A percentile compares a stretch with the other conserved stretches of the same genome.
Conservation (phyloP, 1,140 invertebrate species). For the Littorina saxatilis region DNA sequence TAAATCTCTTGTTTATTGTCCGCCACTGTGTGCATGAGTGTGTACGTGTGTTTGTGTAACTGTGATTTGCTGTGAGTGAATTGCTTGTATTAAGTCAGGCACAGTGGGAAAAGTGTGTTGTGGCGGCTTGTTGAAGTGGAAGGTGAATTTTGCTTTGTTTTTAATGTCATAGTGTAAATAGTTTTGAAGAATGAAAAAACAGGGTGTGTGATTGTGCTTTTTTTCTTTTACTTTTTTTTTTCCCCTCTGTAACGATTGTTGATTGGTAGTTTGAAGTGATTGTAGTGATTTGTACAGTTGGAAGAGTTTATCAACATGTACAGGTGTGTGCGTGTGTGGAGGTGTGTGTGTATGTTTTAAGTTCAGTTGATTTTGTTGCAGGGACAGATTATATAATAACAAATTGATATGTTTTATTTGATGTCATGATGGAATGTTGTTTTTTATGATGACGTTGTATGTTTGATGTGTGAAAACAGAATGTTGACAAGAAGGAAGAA, state of each 20-base stretch:
- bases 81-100: too few relatives aligned
- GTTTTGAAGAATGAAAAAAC: background rate
- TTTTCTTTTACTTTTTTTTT: background rate
- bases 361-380: background rate
- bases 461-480: too few relatives aligned
- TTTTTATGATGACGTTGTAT: background rate
- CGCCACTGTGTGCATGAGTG: too few relatives aligned
- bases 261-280: background rate
- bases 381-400: too few relatives aligned
- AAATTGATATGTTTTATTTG: background rate
- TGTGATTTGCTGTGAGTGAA: too few relatives aligned
- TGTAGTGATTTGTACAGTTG: too few relatives aligned
- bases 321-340: background rate
- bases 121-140: background rate
- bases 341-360: background rate
- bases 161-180: background rate
- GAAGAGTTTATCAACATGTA: too few relatives aligned
- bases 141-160: background rate
- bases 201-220: too few relatives aligned
- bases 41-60: background rate
- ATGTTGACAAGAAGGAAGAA: too few relatives aligned
- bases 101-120: background rate
- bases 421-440: background rate
- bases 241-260: background rate
- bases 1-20: background rate